Evolutionary conservation across 2,113 vertebrate genomes (phyloP), one percentile per base, ranked within the genome.

Genomic region (Actenoides lindsayi): DNA sequence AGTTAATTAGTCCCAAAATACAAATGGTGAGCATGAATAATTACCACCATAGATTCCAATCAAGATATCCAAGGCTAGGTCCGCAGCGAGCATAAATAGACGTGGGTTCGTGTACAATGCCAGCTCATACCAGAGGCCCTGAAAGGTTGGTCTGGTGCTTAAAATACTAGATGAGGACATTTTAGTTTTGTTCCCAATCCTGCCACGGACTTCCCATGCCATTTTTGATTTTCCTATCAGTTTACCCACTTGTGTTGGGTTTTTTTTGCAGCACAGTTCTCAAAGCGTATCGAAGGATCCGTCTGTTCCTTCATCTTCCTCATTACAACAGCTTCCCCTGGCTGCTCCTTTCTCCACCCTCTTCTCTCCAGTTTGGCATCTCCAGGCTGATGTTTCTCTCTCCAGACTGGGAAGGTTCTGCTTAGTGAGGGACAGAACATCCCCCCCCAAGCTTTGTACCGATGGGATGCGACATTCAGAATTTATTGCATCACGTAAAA

Each of bases 1-100:
- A 93, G 91, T 92, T 97, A 97, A 97, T 97, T 96, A 97, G 94
- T 82, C 86, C 83, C 90, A 25, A 88, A 96, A 96, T 88, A 92
- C 54, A 80, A 95, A 82, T 67, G 93, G 93, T 37, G 91, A 95
- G 82, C 5, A 3, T 90, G 95, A 92, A 79, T 93, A 93, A 93
- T 96, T 79, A 50, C 73, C 42, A 3, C 37, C 30, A 48, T 63
- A 83, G 88, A 83, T 91, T 86, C 70, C 31, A 56, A 77, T 69
- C 95, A 91, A 16, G 89, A 33, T 60, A 78, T 7, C 56, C 46
- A 11, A 59, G 81, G 71, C 54, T 37, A 37, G 70, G 74, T 76
- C 51, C 60, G 50, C 76, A 54, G 57, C 9, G 6, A 41, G 48
- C 37, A 16, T 25, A 48, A 85, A 90, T 2, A 35, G 68, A 50